These are phyloP conservation scores for Parnassius smintheus DNA, from an alignment of 2,888 invertebrate species.

Conservation along the genomic window DNA sequence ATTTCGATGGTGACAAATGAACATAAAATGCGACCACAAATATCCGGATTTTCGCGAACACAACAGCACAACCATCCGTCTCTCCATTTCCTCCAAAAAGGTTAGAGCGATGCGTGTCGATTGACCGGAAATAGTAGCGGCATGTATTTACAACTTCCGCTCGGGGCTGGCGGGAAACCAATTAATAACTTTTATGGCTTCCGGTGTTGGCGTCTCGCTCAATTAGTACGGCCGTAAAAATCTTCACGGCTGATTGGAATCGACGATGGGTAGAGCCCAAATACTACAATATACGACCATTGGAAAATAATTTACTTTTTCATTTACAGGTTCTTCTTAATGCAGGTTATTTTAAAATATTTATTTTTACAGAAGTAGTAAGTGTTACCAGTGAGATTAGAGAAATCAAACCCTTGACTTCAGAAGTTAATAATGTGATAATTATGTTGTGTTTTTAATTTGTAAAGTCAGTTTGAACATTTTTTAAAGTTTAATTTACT, in stretches of 20 bases:
- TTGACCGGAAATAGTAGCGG: conserved; percentile 72
- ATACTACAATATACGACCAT: conserved; percentile 6
- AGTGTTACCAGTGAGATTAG: too few relatives aligned
- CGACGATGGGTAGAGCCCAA: conserved; percentile 32
- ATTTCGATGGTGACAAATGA: not conserved
- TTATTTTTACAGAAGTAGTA: too few relatives aligned
- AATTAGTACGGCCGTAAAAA: conserved; percentile 76
- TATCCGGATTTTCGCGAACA: not conserved
- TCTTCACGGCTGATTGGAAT: conserved; percentile 70
- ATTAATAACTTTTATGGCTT: conserved; percentile 79
- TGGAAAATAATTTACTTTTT: conserved; percentile 9
- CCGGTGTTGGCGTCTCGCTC: conserved; percentile 64
- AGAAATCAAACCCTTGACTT: too few relatives aligned
- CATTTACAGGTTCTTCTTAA: too few relatives aligned
- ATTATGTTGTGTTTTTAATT: too few relatives aligned
- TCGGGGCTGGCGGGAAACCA: conserved; percentile 65
- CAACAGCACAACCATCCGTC: conserved; percentile 27
- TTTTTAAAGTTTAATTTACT: too few relatives aligned
- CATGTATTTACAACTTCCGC: conserved; percentile 76
- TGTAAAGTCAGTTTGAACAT: too few relatives aligned
- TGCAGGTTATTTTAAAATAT: too few relatives aligned
- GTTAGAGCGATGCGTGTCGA: conserved; percentile 61
- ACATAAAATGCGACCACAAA: not conserved
- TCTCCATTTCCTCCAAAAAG: conserved; percentile 48
- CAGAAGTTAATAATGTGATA: too few relatives aligned